Evolutionary conservation across 2,888 invertebrate genomes (phyloP).

Genomic region (Dasypogon diadema): DNA sequence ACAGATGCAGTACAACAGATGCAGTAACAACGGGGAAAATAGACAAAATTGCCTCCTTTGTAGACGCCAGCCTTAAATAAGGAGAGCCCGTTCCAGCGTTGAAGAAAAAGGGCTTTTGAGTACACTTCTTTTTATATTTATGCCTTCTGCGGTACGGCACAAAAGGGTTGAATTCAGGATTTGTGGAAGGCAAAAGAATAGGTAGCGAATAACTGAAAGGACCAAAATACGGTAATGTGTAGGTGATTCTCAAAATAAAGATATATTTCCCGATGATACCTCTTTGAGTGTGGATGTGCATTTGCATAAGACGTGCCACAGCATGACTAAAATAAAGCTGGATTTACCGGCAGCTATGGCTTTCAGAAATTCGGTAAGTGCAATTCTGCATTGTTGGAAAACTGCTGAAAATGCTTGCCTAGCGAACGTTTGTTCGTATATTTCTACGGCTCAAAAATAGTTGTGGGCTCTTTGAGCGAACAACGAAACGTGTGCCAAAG

Average conservation of each 20-base stretch:
- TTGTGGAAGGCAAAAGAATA: neutral
- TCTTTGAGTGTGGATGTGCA: neutral
- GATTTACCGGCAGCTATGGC: conserved; percentile 28
- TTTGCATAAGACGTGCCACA: conserved; percentile 40
- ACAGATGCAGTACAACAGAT: neutral
- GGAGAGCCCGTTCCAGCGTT: neutral
- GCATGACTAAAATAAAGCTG: conserved; percentile 38
- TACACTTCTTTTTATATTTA: neutral
- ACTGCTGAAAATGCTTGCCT: conserved; percentile 20
- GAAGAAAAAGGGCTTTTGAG: conserved; percentile 7
- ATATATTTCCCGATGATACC: conserved; percentile 11
- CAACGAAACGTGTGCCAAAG: conserved; percentile 34
- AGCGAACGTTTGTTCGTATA: conserved; percentile 20
- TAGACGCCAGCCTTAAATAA: neutral
- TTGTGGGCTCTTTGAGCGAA: conserved; percentile 33
- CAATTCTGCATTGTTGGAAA: conserved; percentile 42
- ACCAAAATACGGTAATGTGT: neutral
- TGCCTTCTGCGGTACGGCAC: conserved; percentile 4
- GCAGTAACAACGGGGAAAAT: conserved; percentile 33
- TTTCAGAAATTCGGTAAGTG: conserved; percentile 20
- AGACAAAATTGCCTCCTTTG: conserved; percentile 45
- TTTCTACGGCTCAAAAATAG: conserved; percentile 39
- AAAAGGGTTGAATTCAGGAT: neutral
- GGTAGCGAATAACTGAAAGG: neutral
- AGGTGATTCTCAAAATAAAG: conserved; percentile 29